Percentiles rank a stretch among this genome's conserved stretches.
Conservation (phyloP, 2,797 vertebrate species). For the Monodelphis domestica region DNA sequence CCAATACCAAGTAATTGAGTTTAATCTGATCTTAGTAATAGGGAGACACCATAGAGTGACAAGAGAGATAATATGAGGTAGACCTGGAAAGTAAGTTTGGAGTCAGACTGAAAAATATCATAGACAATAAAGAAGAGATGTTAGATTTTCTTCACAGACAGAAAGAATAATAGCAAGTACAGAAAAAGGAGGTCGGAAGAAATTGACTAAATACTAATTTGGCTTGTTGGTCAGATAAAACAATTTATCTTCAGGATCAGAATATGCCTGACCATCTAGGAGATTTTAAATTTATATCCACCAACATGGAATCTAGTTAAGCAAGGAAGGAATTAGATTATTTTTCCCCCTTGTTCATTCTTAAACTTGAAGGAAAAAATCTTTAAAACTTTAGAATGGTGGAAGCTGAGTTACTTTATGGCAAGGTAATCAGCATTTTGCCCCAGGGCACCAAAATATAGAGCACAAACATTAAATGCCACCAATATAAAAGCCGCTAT, state of each 20-base stretch:
- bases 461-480: neutral
- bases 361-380: neutral
- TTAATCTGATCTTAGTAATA: neutral
- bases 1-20: neutral
- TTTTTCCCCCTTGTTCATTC: neutral
- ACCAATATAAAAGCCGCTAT: neutral
- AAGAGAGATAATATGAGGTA: neutral
- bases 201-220: neutral
- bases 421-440: neutral
- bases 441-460: neutral
- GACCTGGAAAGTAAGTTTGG: neutral
- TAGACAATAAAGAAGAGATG: neutral
- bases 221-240: neutral
- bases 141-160: neutral
- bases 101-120: neutral
- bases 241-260: neutral
- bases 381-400: neutral
- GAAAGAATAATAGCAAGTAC: neutral
- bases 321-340: neutral
- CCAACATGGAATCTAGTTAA: neutral
- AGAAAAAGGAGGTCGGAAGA: neutral
- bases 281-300: neutral
- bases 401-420: neutral
- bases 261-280: neutral
- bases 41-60: neutral